Base-by-base conservation (phyloP, 2,888 invertebrate genomes). In the Anodontia alba region DNA sequence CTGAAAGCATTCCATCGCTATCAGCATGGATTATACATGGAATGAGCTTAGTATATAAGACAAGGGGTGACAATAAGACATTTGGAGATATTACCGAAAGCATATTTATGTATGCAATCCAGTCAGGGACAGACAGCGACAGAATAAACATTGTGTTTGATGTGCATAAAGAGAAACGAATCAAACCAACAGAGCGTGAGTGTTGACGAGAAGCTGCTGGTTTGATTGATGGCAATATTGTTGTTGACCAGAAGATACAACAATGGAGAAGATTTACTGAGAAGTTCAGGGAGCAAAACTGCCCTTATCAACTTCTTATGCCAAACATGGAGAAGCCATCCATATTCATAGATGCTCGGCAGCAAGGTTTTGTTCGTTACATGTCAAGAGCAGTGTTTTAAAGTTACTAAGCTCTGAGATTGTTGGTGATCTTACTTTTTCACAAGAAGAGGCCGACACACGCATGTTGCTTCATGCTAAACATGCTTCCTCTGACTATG, bases 141-240 rank as follows among this genome's bases (percentile, higher is more conserved):
- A 73, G 81, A 67, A 75, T 84, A 46, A 81, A 81, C 73, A 67
- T 84, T 43, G 77, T 84, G 17, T 87, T 87, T 62, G 81, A 86
- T 57, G 68, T 66, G 7, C 87, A 87, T 73, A 38, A 38, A 46
- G 78, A 78, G 7, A 57, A 31, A 49, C 84, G 78, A 29, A 87
- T 86, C 68, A 86, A 85, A 77, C 77, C 75, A 29, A 67, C 73
- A 26, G 82, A 86, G 76, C 42, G 78, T 49, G 57, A 57, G 57
- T 17, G 57, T 57, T 23, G 36, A 29, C 20, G 38, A 43, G n/a
- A 46, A 57, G 23, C 23, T 5, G 7, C 57, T 23, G 57, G 57
- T 26, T 57, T 8, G 12, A 12, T 5, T 12, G 7, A 49, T 23
- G 49, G 49, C 20, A 49, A 49, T 49, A 49, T 49, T n/a, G 49